phyloP scores from a whole-genome alignment of 1,140 invertebrate species.

The Dinothrombium tinctorium region DNA sequence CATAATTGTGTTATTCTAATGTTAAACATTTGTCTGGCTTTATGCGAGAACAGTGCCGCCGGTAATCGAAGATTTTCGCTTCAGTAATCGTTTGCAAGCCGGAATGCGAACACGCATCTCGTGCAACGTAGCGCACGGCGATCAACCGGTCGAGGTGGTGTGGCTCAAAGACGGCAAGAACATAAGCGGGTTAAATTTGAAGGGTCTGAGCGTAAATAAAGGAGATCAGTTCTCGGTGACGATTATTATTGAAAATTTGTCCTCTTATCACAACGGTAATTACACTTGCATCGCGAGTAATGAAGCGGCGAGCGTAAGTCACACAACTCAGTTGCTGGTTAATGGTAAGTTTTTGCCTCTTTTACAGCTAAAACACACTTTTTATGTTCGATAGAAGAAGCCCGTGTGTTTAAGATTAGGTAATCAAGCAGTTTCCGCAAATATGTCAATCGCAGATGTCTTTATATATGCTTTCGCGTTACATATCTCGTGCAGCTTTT shows the following conservation, averaged over 20 bases:
- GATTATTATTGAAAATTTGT: conserved; percentile 15
- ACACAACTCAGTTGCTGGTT: conserved; percentile 37
- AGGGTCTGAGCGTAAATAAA: not conserved
- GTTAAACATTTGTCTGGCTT: too few relatives aligned
- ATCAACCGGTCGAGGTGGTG: conserved; percentile 34
- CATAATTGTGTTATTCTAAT: too few relatives aligned
- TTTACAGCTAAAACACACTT: too few relatives aligned
- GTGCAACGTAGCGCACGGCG: conserved; percentile 55
- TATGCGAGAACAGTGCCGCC: conserved; percentile 16
- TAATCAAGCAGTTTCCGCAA: too few relatives aligned
- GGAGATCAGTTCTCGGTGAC: not conserved
- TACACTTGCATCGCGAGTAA: conserved; percentile 39
- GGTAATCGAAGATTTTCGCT: conserved; percentile 22
- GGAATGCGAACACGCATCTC: conserved; percentile 58
- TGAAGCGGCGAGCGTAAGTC: conserved; percentile 31
- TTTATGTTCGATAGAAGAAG: too few relatives aligned
- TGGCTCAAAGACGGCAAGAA: conserved; percentile 20
- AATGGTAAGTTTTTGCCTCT: conserved; percentile 36
- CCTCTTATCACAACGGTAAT: conserved; percentile 35
- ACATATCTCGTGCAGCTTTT: too few relatives aligned
- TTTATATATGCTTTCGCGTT: too few relatives aligned
- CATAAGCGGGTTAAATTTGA: conserved; percentile 1
- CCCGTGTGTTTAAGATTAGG: too few relatives aligned
- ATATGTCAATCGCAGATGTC: too few relatives aligned
- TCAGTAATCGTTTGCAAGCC: conserved; percentile 45